These are phyloP conservation scores for Heliconius hermathena DNA, from an alignment of 1,140 invertebrate genomes.

Conservation along the genomic window DNA sequence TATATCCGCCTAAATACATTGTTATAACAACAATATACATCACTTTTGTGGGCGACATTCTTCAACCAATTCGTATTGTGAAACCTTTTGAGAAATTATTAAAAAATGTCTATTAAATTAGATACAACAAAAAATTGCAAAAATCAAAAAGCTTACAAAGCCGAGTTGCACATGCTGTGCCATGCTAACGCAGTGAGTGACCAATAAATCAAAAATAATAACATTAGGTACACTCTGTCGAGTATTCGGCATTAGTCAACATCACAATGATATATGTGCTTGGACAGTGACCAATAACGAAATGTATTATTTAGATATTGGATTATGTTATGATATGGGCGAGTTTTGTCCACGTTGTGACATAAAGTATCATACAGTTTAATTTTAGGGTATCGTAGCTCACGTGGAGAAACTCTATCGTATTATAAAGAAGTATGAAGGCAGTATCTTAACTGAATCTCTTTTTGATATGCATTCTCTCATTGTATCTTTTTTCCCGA, in stretches of 20 bases:
- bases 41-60: too few species aligned
- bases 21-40: too few species aligned
- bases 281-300: slow-evolving; percentile 13
- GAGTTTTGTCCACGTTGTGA: not conserved
- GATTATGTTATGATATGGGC: not conserved
- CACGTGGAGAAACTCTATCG: too few species aligned
- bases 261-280: slow-evolving; percentile 22
- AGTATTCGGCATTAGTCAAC: slow-evolving; percentile 17
- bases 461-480: too few species aligned
- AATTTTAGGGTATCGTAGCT: too few species aligned
- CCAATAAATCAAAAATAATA: slow-evolving; percentile 33
- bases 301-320: slow-evolving; percentile 22
- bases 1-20: not conserved
- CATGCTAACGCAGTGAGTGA: not conserved
- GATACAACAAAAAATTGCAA: not conserved
- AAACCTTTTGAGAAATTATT: too few species aligned
- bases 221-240: slow-evolving; percentile 23
- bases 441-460: too few species aligned
- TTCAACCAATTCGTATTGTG: too few species aligned
- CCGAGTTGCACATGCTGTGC: not conserved
- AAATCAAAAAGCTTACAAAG: not conserved
- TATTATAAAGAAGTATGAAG: too few species aligned
- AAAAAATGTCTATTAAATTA: not conserved
- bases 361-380: not conserved
- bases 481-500: too few species aligned